phyloP scores from a whole-genome alignment of 1,140 invertebrate genomes.

The Bacillus rossius region DNA sequence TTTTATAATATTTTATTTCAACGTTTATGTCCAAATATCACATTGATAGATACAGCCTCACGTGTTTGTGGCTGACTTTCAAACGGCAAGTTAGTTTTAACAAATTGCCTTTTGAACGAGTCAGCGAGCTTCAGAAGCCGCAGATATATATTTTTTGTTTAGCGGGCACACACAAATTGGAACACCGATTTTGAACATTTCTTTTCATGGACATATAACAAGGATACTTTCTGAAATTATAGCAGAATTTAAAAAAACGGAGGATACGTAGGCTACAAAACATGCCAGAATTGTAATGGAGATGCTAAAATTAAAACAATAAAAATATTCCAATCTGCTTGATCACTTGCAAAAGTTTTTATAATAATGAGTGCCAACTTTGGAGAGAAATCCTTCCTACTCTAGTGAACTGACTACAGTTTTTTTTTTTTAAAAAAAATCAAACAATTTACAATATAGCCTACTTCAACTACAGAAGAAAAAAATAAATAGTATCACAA shows the following conservation, averaged over 20 bases:
- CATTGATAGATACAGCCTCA: conserved; percentile 12
- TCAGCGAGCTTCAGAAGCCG: background rate
- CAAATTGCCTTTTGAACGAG: background rate
- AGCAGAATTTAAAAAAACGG: too few relatives aligned
- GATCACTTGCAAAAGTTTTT: too few relatives aligned
- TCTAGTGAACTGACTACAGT: too few relatives aligned
- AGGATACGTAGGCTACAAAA: too few relatives aligned
- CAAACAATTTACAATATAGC: background rate
- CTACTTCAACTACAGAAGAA: background rate
- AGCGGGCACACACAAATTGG: background rate
- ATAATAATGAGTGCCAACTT: too few relatives aligned
- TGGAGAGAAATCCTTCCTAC: too few relatives aligned
- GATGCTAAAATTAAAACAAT: too few relatives aligned
- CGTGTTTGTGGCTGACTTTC: background rate
- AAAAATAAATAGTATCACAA: background rate
- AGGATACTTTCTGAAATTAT: too few relatives aligned
- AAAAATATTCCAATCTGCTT: too few relatives aligned
- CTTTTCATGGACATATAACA: background rate
- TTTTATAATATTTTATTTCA: conserved; percentile 5
- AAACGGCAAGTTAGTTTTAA: background rate
- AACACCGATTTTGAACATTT: conserved; percentile 2
- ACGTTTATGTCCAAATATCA: conserved; percentile 8
- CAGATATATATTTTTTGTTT: background rate
- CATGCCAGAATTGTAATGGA: too few relatives aligned
- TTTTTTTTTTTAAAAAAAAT: too few relatives aligned